These are phyloP conservation scores for Botrylloides violaceus DNA, from an alignment of 23 tunicate species.

Conservation along the genomic window DNA sequence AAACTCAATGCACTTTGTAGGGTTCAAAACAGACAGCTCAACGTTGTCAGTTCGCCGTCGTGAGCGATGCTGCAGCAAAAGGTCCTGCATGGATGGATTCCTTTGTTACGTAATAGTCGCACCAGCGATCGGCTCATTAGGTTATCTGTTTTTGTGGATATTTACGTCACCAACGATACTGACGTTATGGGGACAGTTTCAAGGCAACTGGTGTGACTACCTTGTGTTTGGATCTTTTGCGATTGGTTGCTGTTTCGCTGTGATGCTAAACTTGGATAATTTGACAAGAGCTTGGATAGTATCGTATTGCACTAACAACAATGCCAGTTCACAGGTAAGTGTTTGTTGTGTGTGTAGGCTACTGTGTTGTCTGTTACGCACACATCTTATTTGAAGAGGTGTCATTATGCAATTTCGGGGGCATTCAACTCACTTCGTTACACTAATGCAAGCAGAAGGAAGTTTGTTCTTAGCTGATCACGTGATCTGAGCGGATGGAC, in stretches of 20 bases:
- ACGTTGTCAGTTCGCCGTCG: too few species aligned
- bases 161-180: slow-evolving; percentile 43
- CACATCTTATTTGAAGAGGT: too few species aligned
- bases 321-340: background rate
- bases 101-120: slow-evolving; percentile 29
- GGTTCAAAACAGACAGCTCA: too few species aligned
- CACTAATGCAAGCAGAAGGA: too few species aligned
- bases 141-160: slow-evolving; percentile 43
- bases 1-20: background rate
- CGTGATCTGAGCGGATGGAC: too few species aligned
- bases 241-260: slow-evolving; percentile 19
- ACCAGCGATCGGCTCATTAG: slow-evolving; percentile 20
- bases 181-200: slow-evolving; percentile 37
- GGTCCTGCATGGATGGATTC: background rate
- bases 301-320: background rate
- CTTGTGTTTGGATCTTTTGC: slow-evolving; percentile 25
- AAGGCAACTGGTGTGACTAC: slow-evolving; percentile 6
- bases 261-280: background rate
- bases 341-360: too few species aligned
- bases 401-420: too few species aligned
- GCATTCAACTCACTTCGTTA: background rate
- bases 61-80: background rate
- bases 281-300: background rate
- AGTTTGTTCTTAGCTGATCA: too few species aligned
- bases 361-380: too few species aligned